These are phyloP conservation scores for Mormyrus iriodes DNA, from an alignment of 2,113 vertebrate genomes.

Conservation along the genomic window DNA sequence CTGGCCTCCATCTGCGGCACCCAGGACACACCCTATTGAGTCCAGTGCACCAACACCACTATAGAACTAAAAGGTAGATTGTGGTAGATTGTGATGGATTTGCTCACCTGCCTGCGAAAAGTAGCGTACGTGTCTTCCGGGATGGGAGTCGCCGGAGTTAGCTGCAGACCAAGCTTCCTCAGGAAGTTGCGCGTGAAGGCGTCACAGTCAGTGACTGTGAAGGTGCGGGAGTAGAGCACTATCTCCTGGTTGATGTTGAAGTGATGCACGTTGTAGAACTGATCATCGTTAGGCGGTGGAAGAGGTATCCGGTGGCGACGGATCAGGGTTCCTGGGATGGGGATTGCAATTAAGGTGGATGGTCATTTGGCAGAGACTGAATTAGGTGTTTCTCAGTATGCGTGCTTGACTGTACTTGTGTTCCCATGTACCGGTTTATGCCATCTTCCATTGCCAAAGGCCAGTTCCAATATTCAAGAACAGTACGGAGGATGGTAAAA, in stretches of 20 bases:
- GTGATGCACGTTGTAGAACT: conserved; percentile 74
- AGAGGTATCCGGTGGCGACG: conserved; percentile 77
- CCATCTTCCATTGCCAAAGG: not conserved
- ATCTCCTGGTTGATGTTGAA: conserved; percentile 81
- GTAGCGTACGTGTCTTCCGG: conserved; percentile 74
- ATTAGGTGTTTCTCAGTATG: not conserved
- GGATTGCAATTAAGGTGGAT: not conserved
- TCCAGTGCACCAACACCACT: not conserved
- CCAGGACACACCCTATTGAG: conserved; percentile 21
- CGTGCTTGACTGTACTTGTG: not conserved
- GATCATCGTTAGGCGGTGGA: conserved; percentile 72
- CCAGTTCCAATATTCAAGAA: not conserved
- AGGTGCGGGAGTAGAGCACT: conserved; percentile 68
- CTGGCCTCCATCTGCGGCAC: conserved; percentile 53
- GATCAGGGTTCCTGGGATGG: conserved; percentile 68
- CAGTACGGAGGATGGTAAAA: not conserved
- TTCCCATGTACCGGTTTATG: not conserved
- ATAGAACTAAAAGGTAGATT: not conserved
- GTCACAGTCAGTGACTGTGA: conserved; percentile 77
- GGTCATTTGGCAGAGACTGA: not conserved
- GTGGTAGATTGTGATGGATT: not conserved
- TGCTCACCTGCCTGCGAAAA: conserved; percentile 62
- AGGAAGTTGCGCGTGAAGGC: conserved; percentile 78
- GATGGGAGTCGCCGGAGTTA: conserved; percentile 53
- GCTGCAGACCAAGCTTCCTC: conserved; percentile 67